Base-by-base conservation (phyloP, 2,797 vertebrate genomes). In the Gila robusta region DNA sequence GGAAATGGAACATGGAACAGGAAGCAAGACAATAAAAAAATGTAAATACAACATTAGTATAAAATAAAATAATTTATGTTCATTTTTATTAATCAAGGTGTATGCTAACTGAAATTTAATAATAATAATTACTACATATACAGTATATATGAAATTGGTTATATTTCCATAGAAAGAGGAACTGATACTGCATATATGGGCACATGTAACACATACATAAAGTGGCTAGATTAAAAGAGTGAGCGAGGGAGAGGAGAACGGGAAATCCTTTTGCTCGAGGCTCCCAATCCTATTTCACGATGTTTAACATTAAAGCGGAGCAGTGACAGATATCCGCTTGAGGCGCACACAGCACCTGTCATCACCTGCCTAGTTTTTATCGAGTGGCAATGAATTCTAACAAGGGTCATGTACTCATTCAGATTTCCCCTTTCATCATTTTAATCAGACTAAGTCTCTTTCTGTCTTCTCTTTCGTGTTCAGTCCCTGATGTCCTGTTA, bases 261-360 rank as follows among this genome's bases (percentile, higher is more conserved):
- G 71, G 44, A 37, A 52, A 83, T 19, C 41, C 41, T 49, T 67
- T 83, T 39, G 32, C 72, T 83, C 59, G 28, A 28, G 72, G 72
- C 44, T 52, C 64, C 37, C 28, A 77, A 77, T 77, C 72, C 62
- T 39, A 66, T 84, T 84, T 83, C 59, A n/a, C 32, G 16, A 80
- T 84, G 69, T 39, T 81, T 59, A 83, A 69, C 64, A 79, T 78
- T 69, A 56, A 52, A 72, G 74, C 39, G 69, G 37, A 70, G 81
- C 52, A 69, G 84, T 85, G 79, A 81, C 78, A 82, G 82, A 41
- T 62, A 62, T 67, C 73, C 32, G 77, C 89, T 76, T 47, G 56
- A 84, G 82, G 82, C 77, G 16, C 32, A 32, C 79, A 54, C 49
- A 80, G 72, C 66, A 79, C 83, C 77, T 88, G 84, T 82, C 84